Evolutionary conservation across 2,113 vertebrate genomes (phyloP).

Genomic region (Pycnonotus jocosus): DNA sequence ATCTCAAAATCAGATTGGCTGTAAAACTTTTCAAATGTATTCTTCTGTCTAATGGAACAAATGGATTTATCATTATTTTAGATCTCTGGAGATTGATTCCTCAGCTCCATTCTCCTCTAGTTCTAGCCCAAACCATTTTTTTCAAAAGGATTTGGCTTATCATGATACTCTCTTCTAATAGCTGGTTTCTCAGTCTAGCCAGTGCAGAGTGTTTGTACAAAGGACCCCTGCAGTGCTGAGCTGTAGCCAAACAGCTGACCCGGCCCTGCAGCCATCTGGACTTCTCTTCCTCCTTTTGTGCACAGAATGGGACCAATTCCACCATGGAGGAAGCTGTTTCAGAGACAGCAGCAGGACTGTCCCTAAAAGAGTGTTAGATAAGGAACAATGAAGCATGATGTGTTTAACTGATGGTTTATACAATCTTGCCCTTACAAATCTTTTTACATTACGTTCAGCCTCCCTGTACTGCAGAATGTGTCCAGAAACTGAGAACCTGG

Average conservation of each 20-base stretch:
- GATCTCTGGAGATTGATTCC: neutral
- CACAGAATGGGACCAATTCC: constrained; percentile 27
- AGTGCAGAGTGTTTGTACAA: neutral
- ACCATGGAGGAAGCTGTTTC: neutral
- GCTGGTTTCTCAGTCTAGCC: neutral
- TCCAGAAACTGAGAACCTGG: constrained; percentile 75
- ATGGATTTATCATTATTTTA: neutral
- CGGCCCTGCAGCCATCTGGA: constrained; percentile 23
- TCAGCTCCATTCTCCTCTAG: neutral
- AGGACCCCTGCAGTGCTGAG: constrained; percentile 35
- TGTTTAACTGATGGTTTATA: neutral
- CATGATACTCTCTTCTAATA: neutral
- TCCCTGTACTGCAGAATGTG: constrained; percentile 83
- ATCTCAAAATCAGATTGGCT: neutral
- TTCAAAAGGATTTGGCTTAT: neutral
- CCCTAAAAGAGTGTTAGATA: neutral
- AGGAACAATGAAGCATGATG: neutral
- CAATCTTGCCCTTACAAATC: neutral
- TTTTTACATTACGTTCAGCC: constrained; percentile 61
- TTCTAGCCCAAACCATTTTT: neutral
- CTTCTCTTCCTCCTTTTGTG: constrained; percentile 56
- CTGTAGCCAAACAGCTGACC: constrained; percentile 47
- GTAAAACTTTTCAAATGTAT: neutral
- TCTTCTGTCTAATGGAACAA: neutral
- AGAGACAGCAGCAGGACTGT: neutral